phyloP scores from a whole-genome alignment of 2,888 invertebrate genomes.

The Mystacides longicornis region DNA sequence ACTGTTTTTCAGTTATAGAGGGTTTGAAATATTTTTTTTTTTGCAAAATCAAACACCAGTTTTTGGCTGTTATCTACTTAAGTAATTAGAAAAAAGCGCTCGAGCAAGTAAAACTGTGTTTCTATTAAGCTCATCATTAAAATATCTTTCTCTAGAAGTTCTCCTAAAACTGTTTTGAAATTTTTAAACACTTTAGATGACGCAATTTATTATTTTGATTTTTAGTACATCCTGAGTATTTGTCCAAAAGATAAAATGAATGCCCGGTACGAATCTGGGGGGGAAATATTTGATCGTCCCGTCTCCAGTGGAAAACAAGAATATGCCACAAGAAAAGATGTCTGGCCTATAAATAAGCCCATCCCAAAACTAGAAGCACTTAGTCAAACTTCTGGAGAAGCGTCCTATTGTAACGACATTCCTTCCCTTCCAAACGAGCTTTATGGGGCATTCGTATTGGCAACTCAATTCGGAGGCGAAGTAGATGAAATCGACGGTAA shows the following conservation, averaged over 20 bases:
- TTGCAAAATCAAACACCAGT: no score
- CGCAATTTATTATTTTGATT: slow-evolving; percentile 18
- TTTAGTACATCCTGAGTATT: slow-evolving; percentile 49
- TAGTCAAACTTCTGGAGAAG: slow-evolving; percentile 60
- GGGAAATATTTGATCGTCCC: slow-evolving; percentile 45
- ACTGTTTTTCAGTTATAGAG: no score
- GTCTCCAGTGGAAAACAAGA: slow-evolving; percentile 55
- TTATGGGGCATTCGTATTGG: slow-evolving; percentile 58
- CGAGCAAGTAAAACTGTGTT: no score
- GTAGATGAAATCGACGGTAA: slow-evolving; percentile 48
- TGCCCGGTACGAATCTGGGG: slow-evolving; percentile 48
- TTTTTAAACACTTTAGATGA: no score
- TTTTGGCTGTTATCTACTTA: no score
- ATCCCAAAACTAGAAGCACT: slow-evolving; percentile 57
- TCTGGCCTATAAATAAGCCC: slow-evolving; percentile 64
- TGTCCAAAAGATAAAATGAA: slow-evolving; percentile 43
- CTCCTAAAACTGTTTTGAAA: no score
- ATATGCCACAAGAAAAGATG: slow-evolving; percentile 52
- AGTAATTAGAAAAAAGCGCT: no score
- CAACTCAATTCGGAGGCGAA: slow-evolving; percentile 47
- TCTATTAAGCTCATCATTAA: no score
- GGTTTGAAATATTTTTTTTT: no score
- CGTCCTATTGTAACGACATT: slow-evolving; percentile 57
- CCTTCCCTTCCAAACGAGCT: slow-evolving; percentile 49
- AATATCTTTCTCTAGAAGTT: no score